Evolutionary conservation across 2,797 vertebrate species (phyloP), one percentile per base, ranked within the genome.

Genomic region (Alcedo quadribrachys): DNA sequence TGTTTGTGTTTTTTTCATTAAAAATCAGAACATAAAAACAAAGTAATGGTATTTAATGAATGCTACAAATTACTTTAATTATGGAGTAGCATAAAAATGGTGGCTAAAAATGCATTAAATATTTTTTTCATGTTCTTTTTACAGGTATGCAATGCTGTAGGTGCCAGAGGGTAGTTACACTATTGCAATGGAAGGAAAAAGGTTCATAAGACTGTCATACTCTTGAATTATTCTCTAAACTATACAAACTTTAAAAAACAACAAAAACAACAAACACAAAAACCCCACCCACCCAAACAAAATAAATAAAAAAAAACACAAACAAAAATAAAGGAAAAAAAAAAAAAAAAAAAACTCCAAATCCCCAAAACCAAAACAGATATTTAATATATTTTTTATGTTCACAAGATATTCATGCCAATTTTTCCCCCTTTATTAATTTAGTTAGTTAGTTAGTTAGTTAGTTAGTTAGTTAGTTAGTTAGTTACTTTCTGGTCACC

Each of bases 61-160:
- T 40, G 33, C 50, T 85, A 92, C 92, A 94, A 96, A 96, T 96
- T 94, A 94, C 76, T 91, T 94, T 94, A 91, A 96, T 96, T 94
- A 94, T 89, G 71, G 48, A 75, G 35, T 43, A 86, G 40, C 37
- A 93, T 86, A 94, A 93, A 89, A 84, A 93, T 40, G 35, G 33
- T 88, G 54, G 62, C 77, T 95, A 89, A 96, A 96, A 95, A 87
- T 90, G 65, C 16, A 58, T 51, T 50, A 79, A 80, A 89, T 87
- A 82, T 81, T 94, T 95, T 80, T 54, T 32, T 86, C 27, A 12
- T 89, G 54, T 46, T 91, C 33, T 92, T 95, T 67, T 61, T 75
- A 45, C 81, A 95, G 80, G 71, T 91, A 74, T 69, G 57, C 7
- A 54, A 33, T 78, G 33, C 18, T 77, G 79, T 51, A 15, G 21